phyloP scores from a whole-genome alignment of 2,888 invertebrate species.

The Cataglyphis albicans region DNA sequence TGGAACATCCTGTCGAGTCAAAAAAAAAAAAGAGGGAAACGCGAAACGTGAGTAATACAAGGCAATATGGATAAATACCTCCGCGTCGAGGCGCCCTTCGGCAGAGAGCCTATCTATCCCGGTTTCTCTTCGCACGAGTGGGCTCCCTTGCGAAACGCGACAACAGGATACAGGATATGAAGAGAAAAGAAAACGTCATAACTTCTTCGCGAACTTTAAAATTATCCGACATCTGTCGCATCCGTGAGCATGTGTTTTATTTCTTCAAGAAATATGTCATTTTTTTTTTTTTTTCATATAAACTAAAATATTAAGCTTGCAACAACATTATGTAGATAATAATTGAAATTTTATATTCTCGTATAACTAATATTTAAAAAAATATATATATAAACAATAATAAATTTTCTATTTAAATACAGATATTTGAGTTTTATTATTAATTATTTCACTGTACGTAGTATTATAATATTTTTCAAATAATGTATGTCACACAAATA shows the following conservation, averaged over 20 bases:
- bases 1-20: slow-evolving; percentile 72
- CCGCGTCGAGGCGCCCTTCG: slow-evolving; percentile 58
- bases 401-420: not conserved
- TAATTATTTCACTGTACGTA: too few relatives aligned
- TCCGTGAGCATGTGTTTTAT: slow-evolving; percentile 4
- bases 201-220: slow-evolving; percentile 19
- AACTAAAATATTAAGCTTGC: not conserved
- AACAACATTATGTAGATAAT: not conserved
- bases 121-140: not conserved
- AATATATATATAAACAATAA: not conserved
- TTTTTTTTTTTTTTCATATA: not conserved
- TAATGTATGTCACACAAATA: not conserved
- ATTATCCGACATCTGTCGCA: slow-evolving; percentile 33
- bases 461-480: not conserved
- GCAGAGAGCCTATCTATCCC: slow-evolving; percentile 8
- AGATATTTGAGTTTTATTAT: not conserved
- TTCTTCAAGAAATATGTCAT: not conserved
- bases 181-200: slow-evolving; percentile 30
- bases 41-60: slow-evolving; percentile 57
- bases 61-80: slow-evolving; percentile 46
- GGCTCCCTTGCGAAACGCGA: slow-evolving; percentile 26
- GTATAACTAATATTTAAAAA: not conserved
- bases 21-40: slow-evolving; percentile 45
- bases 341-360: not conserved
- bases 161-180: slow-evolving; percentile 48